Conservation (phyloP, 2,888 invertebrate genomes). For the Cybosia mesomella region DNA sequence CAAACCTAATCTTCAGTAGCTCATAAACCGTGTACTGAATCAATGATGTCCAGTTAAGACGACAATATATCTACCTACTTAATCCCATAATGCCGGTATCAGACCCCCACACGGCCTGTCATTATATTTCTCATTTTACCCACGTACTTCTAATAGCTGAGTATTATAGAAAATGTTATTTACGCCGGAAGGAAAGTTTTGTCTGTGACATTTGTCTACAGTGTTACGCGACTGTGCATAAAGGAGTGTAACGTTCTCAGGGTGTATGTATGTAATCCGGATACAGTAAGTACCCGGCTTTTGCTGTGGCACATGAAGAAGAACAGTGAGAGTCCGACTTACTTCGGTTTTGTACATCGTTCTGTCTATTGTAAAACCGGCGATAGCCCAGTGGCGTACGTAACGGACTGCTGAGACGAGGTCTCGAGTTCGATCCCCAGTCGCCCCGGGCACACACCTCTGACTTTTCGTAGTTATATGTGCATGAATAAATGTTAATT, state of each 20-base stretch:
- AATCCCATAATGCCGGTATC: conserved; percentile 51
- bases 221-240: not conserved
- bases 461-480: too few relatives aligned
- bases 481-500: too few relatives aligned
- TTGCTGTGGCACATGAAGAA: too few relatives aligned
- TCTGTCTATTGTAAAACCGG: too few relatives aligned
- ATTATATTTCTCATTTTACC: conserved; percentile 26
- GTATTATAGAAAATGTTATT: conserved; percentile 13
- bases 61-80: conserved; percentile 33
- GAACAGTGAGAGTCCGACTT: too few relatives aligned
- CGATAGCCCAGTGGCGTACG: too few relatives aligned
- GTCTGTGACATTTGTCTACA: not conserved
- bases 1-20: not conserved
- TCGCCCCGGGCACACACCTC: too few relatives aligned
- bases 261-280: not conserved
- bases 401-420: too few relatives aligned
- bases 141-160: conserved; percentile 28
- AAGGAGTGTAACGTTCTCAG: not conserved
- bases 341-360: too few relatives aligned
- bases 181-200: not conserved
- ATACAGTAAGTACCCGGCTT: too few relatives aligned
- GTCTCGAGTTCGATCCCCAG: too few relatives aligned
- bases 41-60: conserved; percentile 23
- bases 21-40: conserved; percentile 25
- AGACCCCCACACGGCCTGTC: conserved; percentile 24